Evolutionary conservation across 2,797 vertebrate species (phyloP), one percentile per base, ranked within the genome.

Genomic region (Paguma larvata): DNA sequence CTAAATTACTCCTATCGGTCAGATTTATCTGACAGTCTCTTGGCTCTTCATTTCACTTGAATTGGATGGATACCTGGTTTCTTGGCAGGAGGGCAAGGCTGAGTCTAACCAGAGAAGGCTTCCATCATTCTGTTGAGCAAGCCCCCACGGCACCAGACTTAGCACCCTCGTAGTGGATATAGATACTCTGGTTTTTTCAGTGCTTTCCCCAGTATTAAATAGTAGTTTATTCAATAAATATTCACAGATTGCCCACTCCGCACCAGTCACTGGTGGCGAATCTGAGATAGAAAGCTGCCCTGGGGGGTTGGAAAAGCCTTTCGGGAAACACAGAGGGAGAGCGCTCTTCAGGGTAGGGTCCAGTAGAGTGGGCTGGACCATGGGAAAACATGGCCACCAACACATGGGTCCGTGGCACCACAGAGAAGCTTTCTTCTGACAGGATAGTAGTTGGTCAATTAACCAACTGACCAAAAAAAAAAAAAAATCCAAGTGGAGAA

Each of bases 341-440:
- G 14, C 0, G 1, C 30, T 41, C 21, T 83, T 34, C 38, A 21
- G 68, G 67, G 21, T 41, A 10, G 2, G 30, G 15, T 46, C 51
- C 23, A 46, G 13, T 27, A 7, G 19, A 75, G 41, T 34, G 2
- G 25, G 11, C 19, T 5, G 2, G 59, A 72, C 72, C 44, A 9
- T 19, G n/a, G 3, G 10, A 25, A 15, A 56, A 34, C 3, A 21
- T 19, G 32, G 32, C 67, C 1, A 3, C 27, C 8, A 2, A 38
- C 12, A 5, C 1, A 2, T 10, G 41, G 46, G 41, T 59, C 21
- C 56, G 0, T 18, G 6, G 15, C 3, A 13, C 32, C 0, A 0
- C 18, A 30, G 56, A 25, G 15, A 12, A 19, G 8, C 34, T 82
- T 63, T 46, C 78, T 21, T 46, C 15, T 73, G 68, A 62, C 14